These are phyloP conservation scores for Pomatostomus ruficeps DNA, from an alignment of 2,113 vertebrate species.

Conservation along the genomic window DNA sequence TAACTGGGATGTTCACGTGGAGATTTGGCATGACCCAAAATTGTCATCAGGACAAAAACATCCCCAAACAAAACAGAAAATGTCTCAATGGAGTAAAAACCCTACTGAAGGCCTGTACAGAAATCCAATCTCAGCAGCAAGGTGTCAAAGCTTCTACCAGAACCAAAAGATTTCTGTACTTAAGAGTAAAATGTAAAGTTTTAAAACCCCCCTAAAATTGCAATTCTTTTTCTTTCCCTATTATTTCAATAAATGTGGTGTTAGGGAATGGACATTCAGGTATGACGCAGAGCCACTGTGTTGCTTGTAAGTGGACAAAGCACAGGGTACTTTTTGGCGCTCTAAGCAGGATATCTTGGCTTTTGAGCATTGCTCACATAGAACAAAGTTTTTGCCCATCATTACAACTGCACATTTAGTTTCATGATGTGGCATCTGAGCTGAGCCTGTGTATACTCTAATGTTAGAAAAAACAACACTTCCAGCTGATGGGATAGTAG, in stretches of 20 bases:
- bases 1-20: not conserved
- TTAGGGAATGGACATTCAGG: not conserved
- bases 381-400: not conserved
- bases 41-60: not conserved
- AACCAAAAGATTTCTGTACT: not conserved
- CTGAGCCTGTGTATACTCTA: not conserved
- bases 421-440: not conserved
- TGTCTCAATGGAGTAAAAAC: not conserved
- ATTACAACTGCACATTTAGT: not conserved
- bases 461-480: not conserved
- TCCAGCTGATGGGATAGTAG: not conserved
- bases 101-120: not conserved
- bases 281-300: not conserved
- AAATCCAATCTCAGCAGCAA: not conserved
- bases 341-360: not conserved
- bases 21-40: not conserved
- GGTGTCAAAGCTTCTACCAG: not conserved
- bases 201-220: not conserved
- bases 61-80: not conserved
- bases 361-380: not conserved
- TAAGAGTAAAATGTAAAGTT: not conserved
- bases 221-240: not conserved
- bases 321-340: not conserved
- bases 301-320: not conserved
- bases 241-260: not conserved